Conservation (phyloP, 2,113 vertebrate species). For the Jacana jacana region DNA sequence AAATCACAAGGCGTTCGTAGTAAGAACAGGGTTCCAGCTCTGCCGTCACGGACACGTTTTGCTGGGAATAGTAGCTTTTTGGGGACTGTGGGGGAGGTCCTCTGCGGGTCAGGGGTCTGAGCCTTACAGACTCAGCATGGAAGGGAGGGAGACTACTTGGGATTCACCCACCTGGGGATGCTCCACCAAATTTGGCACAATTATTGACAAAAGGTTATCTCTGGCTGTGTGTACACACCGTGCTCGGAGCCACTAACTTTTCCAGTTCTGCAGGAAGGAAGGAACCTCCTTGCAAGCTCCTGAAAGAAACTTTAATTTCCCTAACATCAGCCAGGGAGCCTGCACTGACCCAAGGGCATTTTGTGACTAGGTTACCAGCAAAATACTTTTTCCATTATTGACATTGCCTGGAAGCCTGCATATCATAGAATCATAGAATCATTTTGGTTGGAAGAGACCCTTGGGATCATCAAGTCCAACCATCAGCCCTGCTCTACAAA, state of each 20-base stretch:
- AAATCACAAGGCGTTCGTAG: constrained; percentile 27
- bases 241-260: not conserved
- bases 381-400: not conserved
- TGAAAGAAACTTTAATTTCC: not conserved
- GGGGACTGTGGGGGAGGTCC: not conserved
- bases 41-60: accelerated
- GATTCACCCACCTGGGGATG: not conserved
- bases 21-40: not conserved
- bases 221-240: not conserved
- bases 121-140: not conserved
- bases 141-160: not conserved
- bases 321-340: not conserved
- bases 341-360: not conserved
- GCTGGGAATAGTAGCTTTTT: not conserved
- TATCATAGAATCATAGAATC: too few species aligned
- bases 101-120: not conserved
- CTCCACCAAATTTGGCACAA: not conserved
- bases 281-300: not conserved
- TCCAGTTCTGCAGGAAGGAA: not conserved
- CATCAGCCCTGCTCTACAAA: too few species aligned
- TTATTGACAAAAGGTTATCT: not conserved
- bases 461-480: too few species aligned
- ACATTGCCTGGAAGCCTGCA: not conserved
- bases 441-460: too few species aligned
- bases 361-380: not conserved